phyloP scores from a whole-genome alignment of 1,140 invertebrate genomes.

The Hermetia illucens region DNA sequence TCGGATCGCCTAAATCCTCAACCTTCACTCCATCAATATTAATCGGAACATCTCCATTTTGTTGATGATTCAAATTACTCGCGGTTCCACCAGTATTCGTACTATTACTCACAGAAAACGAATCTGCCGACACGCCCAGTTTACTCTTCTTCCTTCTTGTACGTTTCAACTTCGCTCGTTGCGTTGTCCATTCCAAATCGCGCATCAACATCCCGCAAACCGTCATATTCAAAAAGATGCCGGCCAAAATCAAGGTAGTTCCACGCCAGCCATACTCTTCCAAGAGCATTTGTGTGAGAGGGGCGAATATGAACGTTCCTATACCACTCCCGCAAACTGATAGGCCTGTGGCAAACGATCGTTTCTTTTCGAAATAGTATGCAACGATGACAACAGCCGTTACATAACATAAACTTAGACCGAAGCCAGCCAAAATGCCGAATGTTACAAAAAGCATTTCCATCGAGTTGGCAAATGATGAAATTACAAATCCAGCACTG shows the following conservation, averaged over 20 bases:
- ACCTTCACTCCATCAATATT: not conserved
- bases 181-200: slow-evolving; percentile 60
- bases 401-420: slow-evolving; percentile 75
- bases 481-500: slow-evolving; percentile 64
- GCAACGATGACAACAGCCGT: slow-evolving; percentile 87
- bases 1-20: slow-evolving; percentile 9
- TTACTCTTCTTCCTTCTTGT: slow-evolving; percentile 31
- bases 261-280: slow-evolving; percentile 76
- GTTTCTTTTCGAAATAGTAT: slow-evolving; percentile 86
- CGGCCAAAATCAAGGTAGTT: slow-evolving; percentile 64
- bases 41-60: slow-evolving; percentile 21
- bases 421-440: slow-evolving; percentile 72
- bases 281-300: slow-evolving; percentile 61
- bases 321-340: slow-evolving; percentile 83
- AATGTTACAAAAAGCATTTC: slow-evolving; percentile 71
- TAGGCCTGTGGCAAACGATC: slow-evolving; percentile 85
- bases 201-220: slow-evolving; percentile 77
- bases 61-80: slow-evolving; percentile 10
- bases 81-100: slow-evolving; percentile 42
- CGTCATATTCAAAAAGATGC: slow-evolving; percentile 72
- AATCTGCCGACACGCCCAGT: slow-evolving; percentile 45
- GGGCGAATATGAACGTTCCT: slow-evolving; percentile 83
- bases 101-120: slow-evolving; percentile 51
- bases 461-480: slow-evolving; percentile 61
- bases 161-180: slow-evolving; percentile 40